A percentile compares a stretch with the other conserved stretches of the same genome.
Evolutionary conservation across 2,888 invertebrate genomes (phyloP).

Genomic region (Polydrusus pterygomalis): DNA sequence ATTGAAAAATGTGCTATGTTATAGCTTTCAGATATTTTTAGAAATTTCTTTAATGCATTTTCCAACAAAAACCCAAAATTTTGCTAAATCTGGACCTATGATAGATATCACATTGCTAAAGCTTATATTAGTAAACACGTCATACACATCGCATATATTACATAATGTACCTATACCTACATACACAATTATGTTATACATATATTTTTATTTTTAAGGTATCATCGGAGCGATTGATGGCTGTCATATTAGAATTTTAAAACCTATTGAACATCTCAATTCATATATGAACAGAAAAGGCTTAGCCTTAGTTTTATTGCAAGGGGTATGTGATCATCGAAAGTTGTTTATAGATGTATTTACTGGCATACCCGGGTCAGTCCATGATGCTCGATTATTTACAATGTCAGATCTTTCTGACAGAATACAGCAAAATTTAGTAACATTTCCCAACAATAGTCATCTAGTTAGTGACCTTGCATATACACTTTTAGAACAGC

Average conservation of each 20-base stretch:
- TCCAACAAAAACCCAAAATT: too few species aligned
- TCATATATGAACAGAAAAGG: slow-evolving; percentile 10
- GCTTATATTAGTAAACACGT: too few species aligned
- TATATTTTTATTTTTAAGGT: slow-evolving; percentile 2
- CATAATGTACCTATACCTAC: too few species aligned
- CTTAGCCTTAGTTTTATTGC: not conserved
- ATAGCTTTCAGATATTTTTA: too few species aligned
- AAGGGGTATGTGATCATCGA: slow-evolving; percentile 5
- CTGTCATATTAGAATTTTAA: slow-evolving; percentile 8
- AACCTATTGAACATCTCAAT: not conserved
- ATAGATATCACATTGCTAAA: too few species aligned
- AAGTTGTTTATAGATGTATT: slow-evolving; percentile 21
- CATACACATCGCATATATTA: too few species aligned
- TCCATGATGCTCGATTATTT: not conserved
- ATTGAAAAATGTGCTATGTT: too few species aligned
- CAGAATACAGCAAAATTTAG: not conserved
- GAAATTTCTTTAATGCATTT: too few species aligned
- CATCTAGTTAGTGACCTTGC: slow-evolving; percentile 11
- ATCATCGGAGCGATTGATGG: slow-evolving; percentile 12
- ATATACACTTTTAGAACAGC: not conserved
- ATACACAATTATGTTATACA: too few species aligned
- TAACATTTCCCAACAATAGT: not conserved
- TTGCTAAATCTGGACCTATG: too few species aligned
- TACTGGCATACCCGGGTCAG: slow-evolving; percentile 1
- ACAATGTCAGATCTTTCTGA: slow-evolving; percentile 7